Conservation (phyloP, 2,888 invertebrate genomes). For the Folsomia manolachei region DNA sequence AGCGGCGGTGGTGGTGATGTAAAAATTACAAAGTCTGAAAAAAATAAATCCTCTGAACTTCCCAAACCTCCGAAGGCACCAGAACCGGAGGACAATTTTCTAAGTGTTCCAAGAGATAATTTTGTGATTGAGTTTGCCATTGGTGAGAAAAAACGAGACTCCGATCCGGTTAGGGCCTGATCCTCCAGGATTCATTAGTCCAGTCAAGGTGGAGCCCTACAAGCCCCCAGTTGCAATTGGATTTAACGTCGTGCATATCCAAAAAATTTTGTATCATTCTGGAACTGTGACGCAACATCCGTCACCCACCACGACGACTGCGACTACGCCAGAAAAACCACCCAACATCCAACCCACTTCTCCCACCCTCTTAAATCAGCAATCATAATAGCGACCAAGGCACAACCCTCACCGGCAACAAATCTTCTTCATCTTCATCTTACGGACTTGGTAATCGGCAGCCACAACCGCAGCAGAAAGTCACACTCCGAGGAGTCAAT, state of each 20-base stretch:
- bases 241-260: conserved; percentile 40
- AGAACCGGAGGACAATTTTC: conserved; percentile 26
- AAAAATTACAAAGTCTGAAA: conserved; percentile 20
- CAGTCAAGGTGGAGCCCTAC: conserved; percentile 35
- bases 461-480: background rate
- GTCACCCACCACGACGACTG: conserved; percentile 37
- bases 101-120: conserved; percentile 39
- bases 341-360: conserved; percentile 22
- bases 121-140: conserved; percentile 37
- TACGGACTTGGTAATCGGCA: background rate
- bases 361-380: background rate
- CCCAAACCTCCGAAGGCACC: conserved; percentile 10
- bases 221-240: conserved; percentile 37
- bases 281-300: conserved; percentile 18
- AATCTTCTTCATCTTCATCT: background rate
- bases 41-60: conserved; percentile 11
- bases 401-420: background rate
- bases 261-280: conserved; percentile 43
- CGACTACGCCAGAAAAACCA: conserved; percentile 39
- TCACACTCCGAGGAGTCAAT: background rate
- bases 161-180: conserved; percentile 14
- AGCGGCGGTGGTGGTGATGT: conserved; percentile 3
- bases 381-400: background rate
- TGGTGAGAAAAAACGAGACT: conserved; percentile 31
- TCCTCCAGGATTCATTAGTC: conserved; percentile 28